These are phyloP conservation scores for Agrochola lychnidis DNA, from an alignment of 2,888 invertebrate genomes.

Conservation along the genomic window DNA sequence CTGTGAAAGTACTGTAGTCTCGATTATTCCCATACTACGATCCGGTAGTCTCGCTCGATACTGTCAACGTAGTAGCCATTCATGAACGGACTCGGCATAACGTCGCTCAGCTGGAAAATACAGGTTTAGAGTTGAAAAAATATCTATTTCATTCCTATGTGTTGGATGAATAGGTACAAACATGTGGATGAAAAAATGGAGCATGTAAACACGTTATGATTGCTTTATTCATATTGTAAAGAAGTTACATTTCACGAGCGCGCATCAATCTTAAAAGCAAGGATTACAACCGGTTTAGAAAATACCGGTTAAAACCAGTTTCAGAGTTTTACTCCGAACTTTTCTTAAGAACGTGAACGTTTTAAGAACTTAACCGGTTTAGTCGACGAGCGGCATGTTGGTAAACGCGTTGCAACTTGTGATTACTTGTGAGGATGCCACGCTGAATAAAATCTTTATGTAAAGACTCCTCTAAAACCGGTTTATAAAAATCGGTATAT, in stretches of 20 bases:
- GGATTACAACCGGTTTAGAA: too few relatives aligned
- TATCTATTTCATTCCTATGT: neutral
- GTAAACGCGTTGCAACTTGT: too few relatives aligned
- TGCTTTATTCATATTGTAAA: neutral
- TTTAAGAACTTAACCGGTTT: too few relatives aligned
- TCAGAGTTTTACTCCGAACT: too few relatives aligned
- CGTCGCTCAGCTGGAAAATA: constrained; percentile 73
- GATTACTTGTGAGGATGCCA: too few relatives aligned
- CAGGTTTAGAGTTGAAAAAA: neutral
- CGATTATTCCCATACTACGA: constrained; percentile 80
- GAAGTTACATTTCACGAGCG: neutral
- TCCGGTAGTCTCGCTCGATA: constrained; percentile 77
- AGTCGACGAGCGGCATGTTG: too few relatives aligned
- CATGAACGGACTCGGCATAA: constrained; percentile 76
- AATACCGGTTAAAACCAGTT: too few relatives aligned
- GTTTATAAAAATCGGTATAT: too few relatives aligned
- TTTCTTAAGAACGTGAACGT: too few relatives aligned
- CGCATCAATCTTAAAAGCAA: neutral
- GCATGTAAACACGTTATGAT: neutral
- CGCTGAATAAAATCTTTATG: too few relatives aligned
- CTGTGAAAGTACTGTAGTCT: neutral
- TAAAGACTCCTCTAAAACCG: too few relatives aligned
- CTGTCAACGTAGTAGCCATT: constrained; percentile 83
- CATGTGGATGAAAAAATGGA: neutral
- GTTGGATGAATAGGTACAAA: neutral